phyloP scores from a whole-genome alignment of 2,888 invertebrate genomes.

The Serrognathus titanus region DNA sequence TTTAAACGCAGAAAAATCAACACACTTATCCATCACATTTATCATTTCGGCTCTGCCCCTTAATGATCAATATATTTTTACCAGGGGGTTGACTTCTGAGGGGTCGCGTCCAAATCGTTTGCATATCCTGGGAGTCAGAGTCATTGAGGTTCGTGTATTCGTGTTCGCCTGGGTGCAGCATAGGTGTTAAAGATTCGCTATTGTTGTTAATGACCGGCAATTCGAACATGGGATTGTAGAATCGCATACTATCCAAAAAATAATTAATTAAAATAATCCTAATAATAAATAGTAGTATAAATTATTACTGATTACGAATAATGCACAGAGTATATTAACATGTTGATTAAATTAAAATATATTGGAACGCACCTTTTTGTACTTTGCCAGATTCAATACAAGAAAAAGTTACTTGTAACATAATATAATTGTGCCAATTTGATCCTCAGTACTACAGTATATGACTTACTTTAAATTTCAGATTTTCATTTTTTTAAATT shows the following conservation, averaged over 20 bases:
- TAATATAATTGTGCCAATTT: too few relatives aligned
- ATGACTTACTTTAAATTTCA: too few relatives aligned
- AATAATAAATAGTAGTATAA: too few relatives aligned
- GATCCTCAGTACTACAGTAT: too few relatives aligned
- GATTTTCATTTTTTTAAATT: too few relatives aligned
- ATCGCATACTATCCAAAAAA: slow-evolving; percentile 37
- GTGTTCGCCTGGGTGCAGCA: slow-evolving; percentile 39
- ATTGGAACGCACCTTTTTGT: too few relatives aligned
- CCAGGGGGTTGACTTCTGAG: slow-evolving; percentile 26
- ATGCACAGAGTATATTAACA: too few relatives aligned
- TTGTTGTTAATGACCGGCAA: slow-evolving; percentile 23
- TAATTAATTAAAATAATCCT: not conserved
- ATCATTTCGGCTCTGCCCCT: not conserved
- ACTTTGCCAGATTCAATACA: too few relatives aligned
- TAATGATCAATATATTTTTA: slow-evolving; percentile 15
- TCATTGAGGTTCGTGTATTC: slow-evolving; percentile 41
- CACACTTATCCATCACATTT: not conserved
- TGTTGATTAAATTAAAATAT: too few relatives aligned
- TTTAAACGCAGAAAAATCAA: not conserved
- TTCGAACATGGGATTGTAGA: slow-evolving; percentile 41
- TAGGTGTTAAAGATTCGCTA: slow-evolving; percentile 8
- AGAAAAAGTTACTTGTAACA: too few relatives aligned
- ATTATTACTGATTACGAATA: too few relatives aligned
- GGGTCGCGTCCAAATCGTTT: slow-evolving; percentile 23
- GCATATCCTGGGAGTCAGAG: slow-evolving; percentile 23